A percentile compares a stretch with the other conserved stretches of the same genome.
Conservation (phyloP, 2,888 invertebrate genomes). For the Adelphocoris suturalis region DNA sequence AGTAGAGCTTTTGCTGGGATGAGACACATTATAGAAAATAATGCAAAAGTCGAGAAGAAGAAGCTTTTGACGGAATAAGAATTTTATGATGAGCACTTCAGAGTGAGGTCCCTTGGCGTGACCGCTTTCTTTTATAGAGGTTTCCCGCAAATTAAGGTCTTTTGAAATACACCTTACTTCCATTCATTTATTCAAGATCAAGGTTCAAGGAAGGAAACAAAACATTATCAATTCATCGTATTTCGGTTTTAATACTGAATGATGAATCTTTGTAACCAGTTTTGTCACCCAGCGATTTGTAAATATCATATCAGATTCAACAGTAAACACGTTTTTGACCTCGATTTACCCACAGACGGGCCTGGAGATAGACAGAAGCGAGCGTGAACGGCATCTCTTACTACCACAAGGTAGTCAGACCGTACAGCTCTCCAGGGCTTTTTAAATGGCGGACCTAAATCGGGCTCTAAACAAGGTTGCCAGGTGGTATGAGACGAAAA, state of each 20-base stretch:
- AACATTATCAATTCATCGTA: too few species aligned
- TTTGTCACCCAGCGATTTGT: too few species aligned
- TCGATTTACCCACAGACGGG: too few species aligned
- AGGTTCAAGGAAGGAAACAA: not conserved
- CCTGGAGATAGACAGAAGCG: too few species aligned
- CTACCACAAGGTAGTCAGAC: too few species aligned
- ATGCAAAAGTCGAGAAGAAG: constrained; percentile 28
- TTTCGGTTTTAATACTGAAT: not conserved
- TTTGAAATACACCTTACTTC: not conserved
- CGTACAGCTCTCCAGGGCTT: too few species aligned
- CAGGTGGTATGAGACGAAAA: too few species aligned
- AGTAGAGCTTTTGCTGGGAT: not conserved
- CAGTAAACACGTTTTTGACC: too few species aligned
- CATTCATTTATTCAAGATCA: not conserved
- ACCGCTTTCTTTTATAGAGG: not conserved
- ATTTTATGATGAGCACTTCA: constrained; percentile 32
- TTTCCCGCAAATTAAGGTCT: not conserved
- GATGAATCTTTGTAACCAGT: not conserved
- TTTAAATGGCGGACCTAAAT: too few species aligned
- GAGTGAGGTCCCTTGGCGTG: not conserved
- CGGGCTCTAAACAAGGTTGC: too few species aligned
- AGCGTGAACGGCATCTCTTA: too few species aligned
- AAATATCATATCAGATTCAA: too few species aligned
- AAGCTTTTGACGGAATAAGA: constrained; percentile 27
- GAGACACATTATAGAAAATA: constrained; percentile 53